Base-by-base conservation (phyloP, 2,797 vertebrate species). In the Rhinichthys osculus region DNA sequence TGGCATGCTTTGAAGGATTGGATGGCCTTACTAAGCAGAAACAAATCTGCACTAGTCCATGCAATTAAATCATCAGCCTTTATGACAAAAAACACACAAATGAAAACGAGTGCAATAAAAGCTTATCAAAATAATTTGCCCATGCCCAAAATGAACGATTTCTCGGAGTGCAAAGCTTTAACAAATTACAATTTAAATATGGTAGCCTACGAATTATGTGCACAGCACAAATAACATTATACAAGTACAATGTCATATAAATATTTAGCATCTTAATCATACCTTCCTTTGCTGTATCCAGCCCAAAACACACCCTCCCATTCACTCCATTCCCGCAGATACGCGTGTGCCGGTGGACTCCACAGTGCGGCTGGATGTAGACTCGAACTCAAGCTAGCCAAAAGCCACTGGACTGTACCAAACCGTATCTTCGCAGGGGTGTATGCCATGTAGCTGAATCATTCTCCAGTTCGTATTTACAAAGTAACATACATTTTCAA, bases 331-430 rank as follows among this genome's bases (percentile, higher is more conserved):
- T 40, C 40, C 73, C 44, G 27, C 73, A 87, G 23, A 73, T 35
- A 50, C 17, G 38, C 69, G 64, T 35, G 77, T 69, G 73, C 73
- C 82, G 64, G 76, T 16, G 7, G 30, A 69, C 27, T 79, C 59
- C 72, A 74, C 59, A 74, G 83, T 64, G 79, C 87, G 83, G 79
- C 57, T 74, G 77, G 80, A 81, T 76, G 77, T 38, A 52, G 72
- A 72, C 85, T 84, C 85, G 69, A 44, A 73, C 78, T 70, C 90
- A 82, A 87, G 87, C 73, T 67, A 90, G 90, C 93, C 94, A 91
- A 93, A 94, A 93, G 92, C 88, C 93, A 83, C 84, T 80, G 86
- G 93, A 19, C 85, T 2, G 79, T 54, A 89, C 92, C 91, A 94
- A 83, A 82, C 47, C 71, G 7, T 2, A 19, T 38, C 23, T 27